A percentile compares a stretch with the other conserved stretches of the same genome.
phyloP scores from a whole-genome alignment of 2,888 invertebrate species.

The Anagyrus pseudococci region DNA sequence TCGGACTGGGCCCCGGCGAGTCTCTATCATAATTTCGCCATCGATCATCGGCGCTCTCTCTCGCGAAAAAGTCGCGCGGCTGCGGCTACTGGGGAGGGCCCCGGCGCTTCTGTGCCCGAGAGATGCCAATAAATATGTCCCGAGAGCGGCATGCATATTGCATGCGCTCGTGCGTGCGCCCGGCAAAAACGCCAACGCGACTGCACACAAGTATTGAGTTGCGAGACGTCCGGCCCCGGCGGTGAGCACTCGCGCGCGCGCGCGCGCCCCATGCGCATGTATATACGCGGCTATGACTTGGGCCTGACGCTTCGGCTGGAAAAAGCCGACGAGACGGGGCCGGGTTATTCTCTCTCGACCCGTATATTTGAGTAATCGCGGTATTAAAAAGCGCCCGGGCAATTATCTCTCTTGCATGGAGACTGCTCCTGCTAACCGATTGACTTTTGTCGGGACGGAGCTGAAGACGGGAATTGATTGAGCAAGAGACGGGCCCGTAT shows the following conservation, averaged over 20 bases:
- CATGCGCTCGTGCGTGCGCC: slow-evolving; percentile 43
- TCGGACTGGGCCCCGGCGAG: neutral
- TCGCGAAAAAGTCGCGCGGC: slow-evolving; percentile 32
- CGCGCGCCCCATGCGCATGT: too few species aligned
- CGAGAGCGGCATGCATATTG: slow-evolving; percentile 54
- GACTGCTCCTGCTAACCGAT: neutral
- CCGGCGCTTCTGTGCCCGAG: slow-evolving; percentile 25
- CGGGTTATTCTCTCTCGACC: neutral
- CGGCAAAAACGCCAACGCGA: slow-evolving; percentile 16
- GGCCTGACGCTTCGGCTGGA: too few species aligned
- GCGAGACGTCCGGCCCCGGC: neutral
- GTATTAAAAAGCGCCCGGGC: neutral
- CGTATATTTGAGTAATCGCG: neutral
- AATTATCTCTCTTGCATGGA: too few species aligned
- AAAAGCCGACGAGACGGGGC: neutral
- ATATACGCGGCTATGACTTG: too few species aligned
- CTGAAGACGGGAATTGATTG: neutral
- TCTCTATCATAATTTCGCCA: slow-evolving; percentile 46
- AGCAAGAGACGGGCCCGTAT: too few species aligned
- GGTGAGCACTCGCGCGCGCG: too few species aligned
- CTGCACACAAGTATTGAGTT: neutral
- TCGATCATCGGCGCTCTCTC: slow-evolving; percentile 48
- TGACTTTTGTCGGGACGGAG: neutral
- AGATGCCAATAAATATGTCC: slow-evolving; percentile 59
- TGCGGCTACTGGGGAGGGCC: slow-evolving; percentile 41